phyloP scores from a whole-genome alignment of 2,113 vertebrate species.

The Indri indri region DNA sequence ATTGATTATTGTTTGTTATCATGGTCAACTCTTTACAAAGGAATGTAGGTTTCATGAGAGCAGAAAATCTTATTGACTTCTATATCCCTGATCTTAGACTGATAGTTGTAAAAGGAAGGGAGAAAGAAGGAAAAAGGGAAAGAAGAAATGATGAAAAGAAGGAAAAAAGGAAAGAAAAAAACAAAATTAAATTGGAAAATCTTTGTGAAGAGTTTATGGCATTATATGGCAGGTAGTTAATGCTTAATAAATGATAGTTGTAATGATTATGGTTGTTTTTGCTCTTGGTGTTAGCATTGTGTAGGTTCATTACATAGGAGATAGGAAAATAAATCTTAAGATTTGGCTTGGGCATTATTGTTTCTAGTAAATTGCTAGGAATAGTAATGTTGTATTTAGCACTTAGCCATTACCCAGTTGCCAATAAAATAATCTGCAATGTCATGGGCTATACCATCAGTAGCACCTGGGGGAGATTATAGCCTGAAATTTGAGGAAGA shows the following conservation, averaged over 20 bases:
- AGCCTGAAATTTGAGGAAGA: not conserved
- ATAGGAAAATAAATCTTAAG: not conserved
- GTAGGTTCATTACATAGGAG: not conserved
- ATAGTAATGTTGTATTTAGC: not conserved
- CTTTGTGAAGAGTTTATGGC: not conserved
- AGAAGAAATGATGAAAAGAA: not conserved
- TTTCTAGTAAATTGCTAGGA: not conserved
- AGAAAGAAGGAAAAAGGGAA: not conserved
- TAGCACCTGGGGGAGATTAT: not conserved
- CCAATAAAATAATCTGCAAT: not conserved
- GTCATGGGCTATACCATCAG: not conserved
- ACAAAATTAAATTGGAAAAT: not conserved
- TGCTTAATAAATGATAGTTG: not conserved
- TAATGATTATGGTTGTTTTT: not conserved
- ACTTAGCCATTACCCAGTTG: not conserved
- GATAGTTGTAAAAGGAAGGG: not conserved
- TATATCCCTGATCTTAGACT: not conserved
- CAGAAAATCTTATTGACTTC: not conserved
- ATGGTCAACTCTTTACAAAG: not conserved
- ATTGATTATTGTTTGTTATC: not conserved
- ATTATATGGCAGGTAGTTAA: not conserved
- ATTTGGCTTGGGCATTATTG: not conserved
- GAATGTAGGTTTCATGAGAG: not conserved
- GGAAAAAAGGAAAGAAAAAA: not conserved
- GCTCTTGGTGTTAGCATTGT: not conserved